Conservation (phyloP, 2,888 invertebrate species). For the Ophonus ardosiacus region DNA sequence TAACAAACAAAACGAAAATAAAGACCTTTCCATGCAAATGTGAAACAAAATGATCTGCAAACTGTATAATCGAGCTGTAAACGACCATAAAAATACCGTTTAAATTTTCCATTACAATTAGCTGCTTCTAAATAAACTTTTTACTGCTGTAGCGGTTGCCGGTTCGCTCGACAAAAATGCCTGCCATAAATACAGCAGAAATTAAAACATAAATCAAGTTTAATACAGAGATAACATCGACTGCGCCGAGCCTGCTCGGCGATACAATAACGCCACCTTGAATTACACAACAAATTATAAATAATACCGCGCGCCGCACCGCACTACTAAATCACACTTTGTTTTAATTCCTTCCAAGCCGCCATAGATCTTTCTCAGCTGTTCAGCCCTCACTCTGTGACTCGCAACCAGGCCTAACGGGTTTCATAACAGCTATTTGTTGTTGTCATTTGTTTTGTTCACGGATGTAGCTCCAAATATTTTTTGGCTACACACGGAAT, state of each 20-base stretch:
- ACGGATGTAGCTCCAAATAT: not conserved
- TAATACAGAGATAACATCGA: conserved; percentile 58
- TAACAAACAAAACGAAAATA: conserved; percentile 41
- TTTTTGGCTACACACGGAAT: not conserved
- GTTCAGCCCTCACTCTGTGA: conserved; percentile 12
- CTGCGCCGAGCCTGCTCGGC: conserved; percentile 19
- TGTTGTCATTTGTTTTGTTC: conserved; percentile 42
- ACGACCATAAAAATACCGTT: conserved; percentile 58
- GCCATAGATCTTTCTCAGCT: conserved; percentile 58
- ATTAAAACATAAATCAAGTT: conserved; percentile 63
- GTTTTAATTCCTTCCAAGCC: conserved; percentile 63
- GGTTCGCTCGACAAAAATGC: conserved; percentile 51
- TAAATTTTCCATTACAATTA: conserved; percentile 62
- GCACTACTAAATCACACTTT: conserved; percentile 59
- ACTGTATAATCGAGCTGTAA: conserved; percentile 53
- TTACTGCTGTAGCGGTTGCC: conserved; percentile 47
- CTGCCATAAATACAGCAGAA: conserved; percentile 57
- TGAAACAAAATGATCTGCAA: conserved; percentile 50
- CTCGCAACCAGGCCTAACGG: not conserved
- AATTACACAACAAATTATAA: conserved; percentile 64
- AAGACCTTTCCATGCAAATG: conserved; percentile 29
- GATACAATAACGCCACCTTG: conserved; percentile 61
- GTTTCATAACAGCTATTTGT: conserved; percentile 43
- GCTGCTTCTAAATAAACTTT: conserved; percentile 60
- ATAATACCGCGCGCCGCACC: conserved; percentile 53